Evolutionary conservation across 2,888 invertebrate genomes (phyloP), one percentile per base, ranked within the genome.

Genomic region (Caenorhabditis wallacei): DNA sequence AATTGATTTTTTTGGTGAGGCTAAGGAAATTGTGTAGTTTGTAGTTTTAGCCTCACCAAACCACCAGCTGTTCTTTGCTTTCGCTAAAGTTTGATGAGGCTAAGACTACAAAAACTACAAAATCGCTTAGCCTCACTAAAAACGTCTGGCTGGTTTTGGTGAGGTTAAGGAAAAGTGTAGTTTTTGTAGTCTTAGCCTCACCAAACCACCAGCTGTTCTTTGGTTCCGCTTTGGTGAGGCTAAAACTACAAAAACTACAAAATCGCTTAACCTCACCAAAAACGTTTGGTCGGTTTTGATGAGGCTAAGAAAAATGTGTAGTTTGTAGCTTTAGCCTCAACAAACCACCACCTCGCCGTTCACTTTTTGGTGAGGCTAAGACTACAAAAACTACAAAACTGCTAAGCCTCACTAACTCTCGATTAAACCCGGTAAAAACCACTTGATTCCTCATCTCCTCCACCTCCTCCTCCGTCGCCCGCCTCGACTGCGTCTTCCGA

Each of bases 391-490:
- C 13, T 18, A 43, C 1, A 40, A 40, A n/a, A 3, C 26, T 43
- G 43, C 18, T 59, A 35, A 4, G 11, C 7, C 13, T 1, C 5
- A 35, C 61, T 61, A 22, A 79, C 79, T 78, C 61, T 57, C 64
- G 71, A 16, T 61, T 63, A 53, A 85, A 80, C 16, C 84, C 84
- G 13, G 84, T 84, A 40, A 85, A 85, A 7, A 85, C 70, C 35
- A 85, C 75, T 48, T 64, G 76, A 20, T 53, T 48, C 18, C 26
- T 72, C 24, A 24, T 3, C 10, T 54, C 24, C 37, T 40, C 53
- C 13, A n/a, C 20, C 1, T 35, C 24, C 18, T 59, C 22, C 22
- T 35, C 26, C 10, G 3, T 56, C 13, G 46, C 35, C 18, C 53
- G 30, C 1, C 63, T 24, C 30, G 30, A 53, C n/a, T 30, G 35